Evolutionary conservation across 2,797 vertebrate genomes (phyloP).

Genomic region (Gymnothorax reevesii): DNA sequence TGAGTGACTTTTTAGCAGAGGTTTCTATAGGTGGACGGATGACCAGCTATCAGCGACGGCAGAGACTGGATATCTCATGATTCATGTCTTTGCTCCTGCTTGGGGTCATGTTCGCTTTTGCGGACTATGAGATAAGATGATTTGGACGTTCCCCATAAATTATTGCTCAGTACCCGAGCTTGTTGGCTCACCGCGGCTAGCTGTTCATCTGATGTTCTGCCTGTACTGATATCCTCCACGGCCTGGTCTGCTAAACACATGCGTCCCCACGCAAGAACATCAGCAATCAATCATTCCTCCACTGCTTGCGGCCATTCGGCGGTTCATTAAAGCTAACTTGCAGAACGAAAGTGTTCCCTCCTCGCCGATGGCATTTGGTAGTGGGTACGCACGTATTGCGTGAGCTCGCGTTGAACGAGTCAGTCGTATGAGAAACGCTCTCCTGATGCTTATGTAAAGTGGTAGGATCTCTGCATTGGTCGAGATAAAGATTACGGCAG

Average conservation of each 20-base stretch:
- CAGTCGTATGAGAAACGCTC: background rate
- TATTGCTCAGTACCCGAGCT: no score
- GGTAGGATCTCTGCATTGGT: background rate
- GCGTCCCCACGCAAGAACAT: background rate
- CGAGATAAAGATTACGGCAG: background rate
- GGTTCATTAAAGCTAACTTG: background rate
- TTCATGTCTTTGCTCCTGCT: background rate
- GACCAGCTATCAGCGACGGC: background rate
- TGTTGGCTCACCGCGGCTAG: background rate
- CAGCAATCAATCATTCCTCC: background rate
- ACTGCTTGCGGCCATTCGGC: background rate
- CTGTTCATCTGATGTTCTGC: background rate
- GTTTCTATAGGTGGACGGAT: background rate
- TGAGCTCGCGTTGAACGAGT: background rate
- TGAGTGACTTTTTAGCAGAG: no score
- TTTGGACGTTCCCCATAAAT: conserved; percentile 4
- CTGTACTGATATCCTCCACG: background rate
- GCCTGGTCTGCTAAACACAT: background rate
- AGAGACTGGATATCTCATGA: conserved; percentile 42
- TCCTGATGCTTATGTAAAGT: background rate
- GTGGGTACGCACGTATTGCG: background rate
- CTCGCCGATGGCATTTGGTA: background rate
- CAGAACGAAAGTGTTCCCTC: background rate
- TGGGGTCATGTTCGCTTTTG: background rate
- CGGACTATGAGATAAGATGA: conserved; percentile 34